Conservation (phyloP, 2,797 vertebrate species). For the Urocyon cinereoargenteus region DNA sequence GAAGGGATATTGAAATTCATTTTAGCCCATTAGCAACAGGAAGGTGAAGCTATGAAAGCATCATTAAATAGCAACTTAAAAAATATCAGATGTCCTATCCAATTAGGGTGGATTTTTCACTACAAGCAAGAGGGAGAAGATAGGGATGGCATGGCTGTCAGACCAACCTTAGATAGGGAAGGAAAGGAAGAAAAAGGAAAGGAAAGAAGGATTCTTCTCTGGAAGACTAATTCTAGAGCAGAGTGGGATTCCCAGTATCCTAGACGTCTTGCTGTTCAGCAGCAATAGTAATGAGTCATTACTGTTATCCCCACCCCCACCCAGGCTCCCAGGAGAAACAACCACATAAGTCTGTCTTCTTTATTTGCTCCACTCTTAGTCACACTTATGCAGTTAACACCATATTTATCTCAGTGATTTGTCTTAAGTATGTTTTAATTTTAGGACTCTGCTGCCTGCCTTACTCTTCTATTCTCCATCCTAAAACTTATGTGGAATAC, state of each 20-base stretch:
- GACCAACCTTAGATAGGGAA: neutral
- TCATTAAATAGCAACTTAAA: neutral
- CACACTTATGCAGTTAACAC: neutral
- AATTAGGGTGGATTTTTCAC: neutral
- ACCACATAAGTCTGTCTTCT: neutral
- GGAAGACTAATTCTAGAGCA: neutral
- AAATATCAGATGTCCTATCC: neutral
- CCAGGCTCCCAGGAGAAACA: neutral
- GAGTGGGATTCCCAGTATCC: neutral
- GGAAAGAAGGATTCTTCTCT: neutral
- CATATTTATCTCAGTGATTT: neutral
- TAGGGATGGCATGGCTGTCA: neutral
- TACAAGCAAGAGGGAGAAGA: neutral
- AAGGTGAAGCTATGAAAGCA: neutral
- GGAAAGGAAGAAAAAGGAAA: neutral
- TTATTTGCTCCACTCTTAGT: neutral
- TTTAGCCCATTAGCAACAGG: neutral
- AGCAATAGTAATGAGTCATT: neutral
- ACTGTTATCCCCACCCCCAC: too few relatives aligned
- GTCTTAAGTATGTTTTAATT: slow-evolving; percentile 3
- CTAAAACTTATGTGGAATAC: neutral
- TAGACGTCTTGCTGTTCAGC: neutral
- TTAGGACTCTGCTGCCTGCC: neutral
- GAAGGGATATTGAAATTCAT: slow-evolving; percentile 23
- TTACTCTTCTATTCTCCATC: neutral